Evolutionary conservation across 1,140 invertebrate species (phyloP).

Genomic region (Lamellibrachia luymesi): DNA sequence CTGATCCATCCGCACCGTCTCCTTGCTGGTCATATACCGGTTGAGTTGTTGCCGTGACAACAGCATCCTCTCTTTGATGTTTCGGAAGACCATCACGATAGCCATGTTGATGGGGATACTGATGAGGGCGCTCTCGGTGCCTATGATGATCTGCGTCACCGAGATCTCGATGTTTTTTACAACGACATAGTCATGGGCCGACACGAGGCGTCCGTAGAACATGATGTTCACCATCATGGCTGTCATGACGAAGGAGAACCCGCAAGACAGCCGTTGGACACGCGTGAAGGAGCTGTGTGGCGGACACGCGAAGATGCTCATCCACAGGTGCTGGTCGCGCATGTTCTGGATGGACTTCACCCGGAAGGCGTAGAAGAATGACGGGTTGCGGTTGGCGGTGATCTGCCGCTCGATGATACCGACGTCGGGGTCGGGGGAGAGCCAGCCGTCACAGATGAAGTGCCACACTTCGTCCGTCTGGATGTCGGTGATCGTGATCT

Average conservation of each 20-base stretch:
- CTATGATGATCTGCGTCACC: neutral
- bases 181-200: neutral
- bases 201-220: neutral
- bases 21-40: neutral
- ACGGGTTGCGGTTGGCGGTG: neutral
- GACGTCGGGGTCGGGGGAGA: neutral
- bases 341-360: neutral
- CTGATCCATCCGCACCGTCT: neutral
- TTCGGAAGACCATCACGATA: neutral
- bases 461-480: slow-evolving; percentile 7
- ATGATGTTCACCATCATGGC: slow-evolving; percentile 7
- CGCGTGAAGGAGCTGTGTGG: neutral
- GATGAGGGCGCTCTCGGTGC: neutral
- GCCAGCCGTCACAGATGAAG: slow-evolving; percentile 13
- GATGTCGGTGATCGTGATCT: slow-evolving; percentile 7
- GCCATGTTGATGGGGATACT: neutral
- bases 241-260: neutral
- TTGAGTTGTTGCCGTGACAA: neutral
- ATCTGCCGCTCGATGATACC: neutral
- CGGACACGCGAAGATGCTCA: slow-evolving; percentile 11
- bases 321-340: slow-evolving; percentile 14
- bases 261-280: neutral
- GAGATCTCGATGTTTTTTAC: neutral
- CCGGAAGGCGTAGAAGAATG: neutral
- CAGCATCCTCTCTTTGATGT: neutral